Base-by-base conservation (phyloP, 1,140 invertebrate species). In the Rhagoletis pomonella region DNA sequence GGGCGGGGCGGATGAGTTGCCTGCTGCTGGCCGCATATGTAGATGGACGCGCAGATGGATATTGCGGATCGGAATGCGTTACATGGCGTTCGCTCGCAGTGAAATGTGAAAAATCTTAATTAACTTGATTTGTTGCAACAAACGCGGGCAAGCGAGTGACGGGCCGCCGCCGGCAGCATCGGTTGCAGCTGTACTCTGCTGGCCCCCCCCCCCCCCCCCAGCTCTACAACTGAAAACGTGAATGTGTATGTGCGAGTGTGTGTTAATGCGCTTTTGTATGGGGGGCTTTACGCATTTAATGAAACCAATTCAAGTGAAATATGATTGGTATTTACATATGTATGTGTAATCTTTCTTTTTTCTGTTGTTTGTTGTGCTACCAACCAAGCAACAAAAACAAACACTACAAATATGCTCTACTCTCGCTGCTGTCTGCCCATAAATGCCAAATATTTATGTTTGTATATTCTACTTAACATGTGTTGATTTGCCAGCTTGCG, bases 61-160 rank as follows among this genome's bases (percentile, higher is more conserved):
- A 12, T 62, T 62, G 60, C 47, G 50, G 47, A 9, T 5, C 10
- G 73, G n/a, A 50, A 55, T 81, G 73, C 73, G 29, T 81, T 81
- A n/a, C 73, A 58, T 81, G 50, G 73, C 73, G 47, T 81, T 55
- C 50, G n/a, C n/a, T n/a, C n/a, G 12, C 47, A 55, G 73, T 42
- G 62, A 87, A 87, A 87, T 87, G 87, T 85, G 81, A 87, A 87
- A 87, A 87, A 87, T 87, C 87, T 87, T 87, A 87, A 87, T 87
- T 87, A 87, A 87, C 87, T 85, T 87, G 77, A 85, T 87, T 87
- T 87, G 87, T 87, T 67, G 81, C 59, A 85, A 58, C 81, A 60
- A 69, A 44, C 42, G 39, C 47, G n/a, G 44, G 14, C 73, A 81
- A 50, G 4, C 39, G 69, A 44, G 44, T 50, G 69, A 19, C 17